These are phyloP conservation scores for Lepeophtheirus salmonis DNA, from an alignment of 1,140 invertebrate genomes.

Conservation along the genomic window DNA sequence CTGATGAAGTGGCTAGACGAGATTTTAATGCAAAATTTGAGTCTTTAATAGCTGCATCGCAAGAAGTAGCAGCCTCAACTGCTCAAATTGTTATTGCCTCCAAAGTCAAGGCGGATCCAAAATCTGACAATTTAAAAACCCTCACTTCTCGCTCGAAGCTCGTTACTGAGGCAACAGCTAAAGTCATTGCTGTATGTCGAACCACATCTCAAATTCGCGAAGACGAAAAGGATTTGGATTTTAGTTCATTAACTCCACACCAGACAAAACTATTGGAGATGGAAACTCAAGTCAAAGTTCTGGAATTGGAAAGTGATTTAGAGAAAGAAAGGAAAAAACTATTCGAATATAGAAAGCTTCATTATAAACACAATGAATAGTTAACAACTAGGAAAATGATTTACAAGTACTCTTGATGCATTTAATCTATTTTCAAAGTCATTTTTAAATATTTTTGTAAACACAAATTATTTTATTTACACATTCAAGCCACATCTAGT, in stretches of 20 bases:
- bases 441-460: too few relatives aligned
- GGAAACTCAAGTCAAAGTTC: slow-evolving; percentile 74
- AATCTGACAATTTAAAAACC: background rate
- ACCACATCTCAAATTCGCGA: slow-evolving; percentile 24
- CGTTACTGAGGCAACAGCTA: background rate
- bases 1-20: slow-evolving; percentile 72
- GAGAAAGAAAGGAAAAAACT: slow-evolving; percentile 65
- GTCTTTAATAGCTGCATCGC: slow-evolving; percentile 80
- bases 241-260: slow-evolving; percentile 67
- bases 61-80: slow-evolving; percentile 90
- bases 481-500: too few relatives aligned
- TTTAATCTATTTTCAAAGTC: too few relatives aligned
- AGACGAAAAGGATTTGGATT: slow-evolving; percentile 58
- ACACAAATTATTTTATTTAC: too few relatives aligned
- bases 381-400: too few relatives aligned
- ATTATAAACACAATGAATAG: slow-evolving; percentile 45
- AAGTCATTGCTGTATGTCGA: background rate
- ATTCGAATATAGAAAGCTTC: slow-evolving; percentile 63
- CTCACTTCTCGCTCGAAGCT: slow-evolving; percentile 23
- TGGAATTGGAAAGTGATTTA: slow-evolving; percentile 76
- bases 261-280: slow-evolving; percentile 87
- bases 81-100: slow-evolving; percentile 91
- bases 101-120: slow-evolving; percentile 42
- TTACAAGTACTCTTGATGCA: too few relatives aligned
- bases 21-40: slow-evolving; percentile 61